Base-by-base conservation (phyloP, 2,888 invertebrate genomes). In the Chouioia cunea region DNA sequence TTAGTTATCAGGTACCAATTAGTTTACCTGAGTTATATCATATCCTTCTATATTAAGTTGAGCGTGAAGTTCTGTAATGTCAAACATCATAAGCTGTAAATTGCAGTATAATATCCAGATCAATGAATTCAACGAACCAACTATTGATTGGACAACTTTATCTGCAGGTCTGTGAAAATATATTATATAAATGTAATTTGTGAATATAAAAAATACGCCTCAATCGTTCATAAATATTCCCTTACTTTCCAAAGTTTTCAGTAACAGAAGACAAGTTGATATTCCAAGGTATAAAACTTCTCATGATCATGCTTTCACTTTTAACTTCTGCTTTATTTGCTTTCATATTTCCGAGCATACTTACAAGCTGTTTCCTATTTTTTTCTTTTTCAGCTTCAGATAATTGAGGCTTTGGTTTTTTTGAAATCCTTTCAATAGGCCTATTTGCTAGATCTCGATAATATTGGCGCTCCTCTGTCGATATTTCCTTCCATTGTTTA, bases 401-500 rank as follows among this genome's bases (percentile, higher is more conserved):
- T 43, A 73, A n/a, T 70, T 77, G 65, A 2, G 63, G n/a, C 50
- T 74, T 74, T 36, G 52, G 18, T 60, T 63, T 76, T 63, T 56
- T 70, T 10, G 75, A 54, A 44, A 16, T 14, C 43, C 15, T 44
- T 18, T 72, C 48, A 4, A 59, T 63, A 52, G 77, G 74, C 57
- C 79, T 48, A 2, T 74, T 70, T 4, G 75, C 74, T 12, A 76
- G 58, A 58, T 80, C 79, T 23, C 75, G 74, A 74, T 86, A 87
- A 71, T 78, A 79, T 16, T 82, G 82, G 62, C 83, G 85, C 70
- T 87, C 85, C 47, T 84, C 83, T 2, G 80, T 74, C 0, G 83
- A 77, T 53, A 87, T 75, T 53, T 79, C 73, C 71, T 82, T 82
- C 87, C 87, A 87, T 4, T 79, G 77, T 53, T 75, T 73, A 15